Percentiles rank a stretch among this genome's conserved stretches.
Conservation (phyloP, 2,797 vertebrate species). For the Mareca penelope region DNA sequence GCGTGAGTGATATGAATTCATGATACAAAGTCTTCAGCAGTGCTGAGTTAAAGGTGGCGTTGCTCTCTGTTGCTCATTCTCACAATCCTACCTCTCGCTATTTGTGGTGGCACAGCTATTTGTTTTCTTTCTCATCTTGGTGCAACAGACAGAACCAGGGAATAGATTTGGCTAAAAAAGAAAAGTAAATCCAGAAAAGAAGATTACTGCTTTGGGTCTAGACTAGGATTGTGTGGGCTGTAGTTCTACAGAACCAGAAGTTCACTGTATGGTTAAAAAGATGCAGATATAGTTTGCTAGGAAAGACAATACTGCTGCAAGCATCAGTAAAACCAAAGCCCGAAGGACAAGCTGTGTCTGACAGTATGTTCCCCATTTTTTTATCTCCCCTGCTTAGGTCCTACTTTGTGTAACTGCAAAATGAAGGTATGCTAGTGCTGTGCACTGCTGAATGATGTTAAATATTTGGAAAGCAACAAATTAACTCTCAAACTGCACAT, state of each 20-base stretch:
- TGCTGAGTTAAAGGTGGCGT: background rate
- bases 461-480: background rate
- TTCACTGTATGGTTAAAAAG: background rate
- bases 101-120: background rate
- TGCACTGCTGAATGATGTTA: background rate
- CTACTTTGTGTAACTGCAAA: background rate
- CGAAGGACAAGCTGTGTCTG: background rate
- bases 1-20: background rate
- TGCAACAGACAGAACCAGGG: background rate
- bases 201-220: background rate
- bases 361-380: background rate
- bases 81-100: background rate
- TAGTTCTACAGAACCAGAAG: background rate
- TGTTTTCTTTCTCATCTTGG: background rate
- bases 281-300: fast-evolving
- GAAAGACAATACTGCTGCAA: background rate
- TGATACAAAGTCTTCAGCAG: background rate
- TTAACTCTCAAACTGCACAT: background rate
- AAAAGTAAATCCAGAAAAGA: background rate
- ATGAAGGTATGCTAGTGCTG: background rate
- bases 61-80: background rate
- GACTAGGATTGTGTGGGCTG: background rate
- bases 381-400: background rate
- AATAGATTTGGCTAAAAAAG: background rate
- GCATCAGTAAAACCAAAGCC: background rate